Conservation (phyloP, 2,113 vertebrate genomes). For the Neodon shergylaensis region DNA sequence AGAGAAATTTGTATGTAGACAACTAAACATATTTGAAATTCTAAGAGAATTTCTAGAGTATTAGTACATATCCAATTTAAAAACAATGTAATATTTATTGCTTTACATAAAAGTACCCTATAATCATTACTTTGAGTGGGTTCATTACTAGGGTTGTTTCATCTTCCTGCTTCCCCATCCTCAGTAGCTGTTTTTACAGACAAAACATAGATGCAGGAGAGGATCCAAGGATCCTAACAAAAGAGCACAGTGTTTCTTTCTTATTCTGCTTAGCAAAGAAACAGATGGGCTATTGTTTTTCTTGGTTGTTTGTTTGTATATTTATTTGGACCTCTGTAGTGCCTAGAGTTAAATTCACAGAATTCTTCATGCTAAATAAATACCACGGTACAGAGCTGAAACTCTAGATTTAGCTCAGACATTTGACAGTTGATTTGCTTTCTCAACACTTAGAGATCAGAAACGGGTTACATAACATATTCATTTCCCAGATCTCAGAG, state of each 20-base stretch:
- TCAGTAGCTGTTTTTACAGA: too few relatives aligned
- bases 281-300: neutral
- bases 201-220: too few relatives aligned
- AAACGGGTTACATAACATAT: neutral
- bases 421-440: neutral
- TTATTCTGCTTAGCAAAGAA: neutral
- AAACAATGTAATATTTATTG: neutral
- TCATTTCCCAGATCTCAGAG: neutral
- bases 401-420: neutral
- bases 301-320: neutral
- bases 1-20: neutral
- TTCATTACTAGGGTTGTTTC: too few relatives aligned
- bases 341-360: neutral
- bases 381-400: neutral
- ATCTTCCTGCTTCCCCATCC: too few relatives aligned
- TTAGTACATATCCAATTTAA: neutral
- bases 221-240: neutral
- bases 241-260: neutral
- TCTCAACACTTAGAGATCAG: neutral
- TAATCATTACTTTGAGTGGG: neutral
- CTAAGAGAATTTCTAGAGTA: neutral
- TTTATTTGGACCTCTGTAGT: neutral
- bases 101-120: neutral
- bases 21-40: neutral
- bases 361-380: neutral